Evolutionary conservation across 2,888 invertebrate species (phyloP), one percentile per base, ranked within the genome.

Genomic region (Drosophila yooni): DNA sequence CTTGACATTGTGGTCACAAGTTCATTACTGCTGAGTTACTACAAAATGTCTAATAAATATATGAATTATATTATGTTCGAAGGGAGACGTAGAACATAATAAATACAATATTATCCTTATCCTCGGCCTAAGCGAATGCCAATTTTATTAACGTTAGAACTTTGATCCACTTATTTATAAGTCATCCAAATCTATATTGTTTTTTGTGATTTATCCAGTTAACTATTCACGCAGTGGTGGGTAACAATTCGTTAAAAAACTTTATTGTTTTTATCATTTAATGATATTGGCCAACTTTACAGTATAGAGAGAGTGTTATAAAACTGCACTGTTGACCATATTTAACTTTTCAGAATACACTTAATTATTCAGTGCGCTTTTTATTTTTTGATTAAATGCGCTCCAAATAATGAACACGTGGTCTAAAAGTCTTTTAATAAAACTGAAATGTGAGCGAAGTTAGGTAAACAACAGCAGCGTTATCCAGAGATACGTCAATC

Each of bases 401-500:
- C 27, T 36, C 0, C 0, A 21, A 50, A 34, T 15, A 8, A 48
- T 21, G 3, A 11, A 48, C 31, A 15, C 50, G 59, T 63, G 50
- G 59, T 53, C 52, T 10, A 64, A 21, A 56, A 79, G 58, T 75
- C 67, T 70, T 78, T 74, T 74, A 70, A 85, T 88, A 78, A 81
- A 74, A 69, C 64, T 6, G 21, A 15, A 21, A 27, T 57, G 6
- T 11, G 40, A 57, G 36, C 31, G 54, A 10, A 34, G 57, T 46
- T 57, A 46, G 53, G 79, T 27, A 59, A 66, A 62, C 48, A 29
- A 72, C 46, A 48, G 21, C 11, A 46, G 40, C 46, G 34, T 10
- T 53, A 50, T 54, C 29, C 61, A 62, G 50, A 58, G 70, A 69
- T 56, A 67, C 69, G 83, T 76, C 82, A 83, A 83, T 83, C 88